Base-by-base conservation (phyloP, 2,888 invertebrate genomes). In the Acrobasis consociella region DNA sequence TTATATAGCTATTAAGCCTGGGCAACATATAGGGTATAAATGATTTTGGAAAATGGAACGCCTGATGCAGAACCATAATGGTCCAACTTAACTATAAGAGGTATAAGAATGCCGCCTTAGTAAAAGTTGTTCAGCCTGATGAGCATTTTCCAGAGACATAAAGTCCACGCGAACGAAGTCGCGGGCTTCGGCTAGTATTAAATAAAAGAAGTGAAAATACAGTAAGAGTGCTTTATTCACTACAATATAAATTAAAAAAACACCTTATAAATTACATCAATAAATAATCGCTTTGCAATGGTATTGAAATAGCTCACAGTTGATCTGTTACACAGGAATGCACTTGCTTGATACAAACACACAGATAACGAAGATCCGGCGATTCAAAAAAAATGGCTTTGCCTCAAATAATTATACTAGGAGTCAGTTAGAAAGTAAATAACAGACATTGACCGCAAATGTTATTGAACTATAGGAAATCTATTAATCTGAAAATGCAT, bases 181-280 rank as follows among this genome's bases (percentile, higher is more conserved):
- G n/a, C n/a, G n/a, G n/a, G n/a, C n/a, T n/a, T n/a, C n/a, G n/a
- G n/a, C n/a, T n/a, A n/a, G n/a, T 3, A 22, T 31, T 31, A 8
- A 31, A 31, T 31, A n/a, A 46, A 46, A 13, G 13, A 63, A 50
- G 37, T n/a, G 11, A 58, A 10, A 63, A 58, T 64, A 65, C 52
- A 66, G 77, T 74, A 78, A 51, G 75, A 75, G 79, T 86, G 81
- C 82, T 89, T 90, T 89, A 89, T 83, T 91, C 72, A 82, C 82
- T 88, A 86, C 76, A 81, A 80, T 86, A 89, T 89, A 91, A 89
- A 89, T 90, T 85, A 89, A 82, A 83, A 81, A 85, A 89, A 88
- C 85, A 83, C 77, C 62, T 69, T 85, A 85, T 83, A 87, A 83
- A 86, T 89, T 83, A 87, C 77, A 83, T 82, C 80, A 90, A 91